Evolutionary conservation across 2,888 invertebrate genomes (phyloP).

Genomic region (Callyntrura guangdongensis): DNA sequence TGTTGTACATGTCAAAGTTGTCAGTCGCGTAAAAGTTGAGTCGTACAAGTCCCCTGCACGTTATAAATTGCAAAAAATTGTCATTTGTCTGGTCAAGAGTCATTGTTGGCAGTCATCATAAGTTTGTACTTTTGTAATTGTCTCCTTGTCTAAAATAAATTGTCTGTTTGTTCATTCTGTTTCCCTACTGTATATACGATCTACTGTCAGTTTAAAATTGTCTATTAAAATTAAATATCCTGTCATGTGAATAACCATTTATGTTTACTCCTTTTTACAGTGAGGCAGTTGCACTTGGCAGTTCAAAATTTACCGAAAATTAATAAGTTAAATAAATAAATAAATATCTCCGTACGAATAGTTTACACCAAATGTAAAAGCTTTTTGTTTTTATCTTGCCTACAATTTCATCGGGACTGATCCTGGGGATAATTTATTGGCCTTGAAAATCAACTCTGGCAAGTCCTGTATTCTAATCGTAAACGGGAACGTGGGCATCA

Average conservation of each 20-base stretch:
- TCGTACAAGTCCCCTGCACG: too few relatives aligned
- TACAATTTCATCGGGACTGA: slow-evolving; percentile 59
- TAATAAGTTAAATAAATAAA: slow-evolving; percentile 5
- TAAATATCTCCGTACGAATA: neutral
- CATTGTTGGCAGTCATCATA: neutral
- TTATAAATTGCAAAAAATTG: too few relatives aligned
- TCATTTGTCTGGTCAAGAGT: neutral
- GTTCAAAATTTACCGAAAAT: too few relatives aligned
- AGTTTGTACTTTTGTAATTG: slow-evolving; percentile 24
- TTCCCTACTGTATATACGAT: too few relatives aligned
- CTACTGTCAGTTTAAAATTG: too few relatives aligned
- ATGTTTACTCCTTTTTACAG: too few relatives aligned
- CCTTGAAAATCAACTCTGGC: slow-evolving; percentile 67
- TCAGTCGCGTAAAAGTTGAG: neutral
- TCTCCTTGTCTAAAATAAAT: neutral
- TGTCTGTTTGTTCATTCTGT: neutral
- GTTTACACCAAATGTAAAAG: neutral
- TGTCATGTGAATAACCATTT: too few relatives aligned
- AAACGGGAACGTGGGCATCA: slow-evolving; percentile 59
- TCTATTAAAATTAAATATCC: too few relatives aligned
- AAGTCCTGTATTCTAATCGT: slow-evolving; percentile 73
- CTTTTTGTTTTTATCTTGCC: neutral
- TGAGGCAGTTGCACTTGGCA: too few relatives aligned
- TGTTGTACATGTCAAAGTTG: neutral
- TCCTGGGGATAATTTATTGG: slow-evolving; percentile 1